Conservation (phyloP, 2,113 vertebrate genomes). For the Aspiorhynchus laticeps region DNA sequence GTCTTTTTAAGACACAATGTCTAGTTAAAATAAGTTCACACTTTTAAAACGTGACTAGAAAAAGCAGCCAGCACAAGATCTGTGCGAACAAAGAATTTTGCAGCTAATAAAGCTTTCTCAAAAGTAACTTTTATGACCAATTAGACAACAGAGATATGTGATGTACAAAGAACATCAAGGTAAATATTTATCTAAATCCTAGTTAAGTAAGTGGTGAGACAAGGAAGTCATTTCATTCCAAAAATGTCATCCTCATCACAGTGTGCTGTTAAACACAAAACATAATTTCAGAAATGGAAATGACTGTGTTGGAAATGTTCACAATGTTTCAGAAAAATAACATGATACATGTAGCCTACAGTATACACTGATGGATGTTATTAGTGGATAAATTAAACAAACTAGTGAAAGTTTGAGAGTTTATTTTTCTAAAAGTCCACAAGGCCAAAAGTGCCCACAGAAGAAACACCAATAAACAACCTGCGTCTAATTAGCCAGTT, state of each 20-base stretch:
- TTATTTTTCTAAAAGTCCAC: neutral
- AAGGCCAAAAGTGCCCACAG: neutral
- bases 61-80: too few relatives aligned
- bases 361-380: neutral
- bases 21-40: too few relatives aligned
- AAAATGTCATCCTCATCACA: neutral
- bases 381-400: neutral
- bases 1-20: too few relatives aligned
- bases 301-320: neutral
- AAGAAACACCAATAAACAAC: neutral
- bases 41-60: too few relatives aligned
- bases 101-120: neutral
- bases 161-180: too few relatives aligned
- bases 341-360: neutral
- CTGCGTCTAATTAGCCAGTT: neutral
- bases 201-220: neutral
- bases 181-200: too few relatives aligned
- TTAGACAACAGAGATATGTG: too few relatives aligned
- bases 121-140: too few relatives aligned
- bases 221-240: neutral
- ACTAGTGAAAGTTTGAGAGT: neutral
- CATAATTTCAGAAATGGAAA: neutral
- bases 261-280: too few relatives aligned
- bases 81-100: neutral
- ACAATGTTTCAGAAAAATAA: neutral